These are phyloP conservation scores for Hirtodrosophila duncani DNA, from an alignment of 2,888 invertebrate species.

Conservation along the genomic window DNA sequence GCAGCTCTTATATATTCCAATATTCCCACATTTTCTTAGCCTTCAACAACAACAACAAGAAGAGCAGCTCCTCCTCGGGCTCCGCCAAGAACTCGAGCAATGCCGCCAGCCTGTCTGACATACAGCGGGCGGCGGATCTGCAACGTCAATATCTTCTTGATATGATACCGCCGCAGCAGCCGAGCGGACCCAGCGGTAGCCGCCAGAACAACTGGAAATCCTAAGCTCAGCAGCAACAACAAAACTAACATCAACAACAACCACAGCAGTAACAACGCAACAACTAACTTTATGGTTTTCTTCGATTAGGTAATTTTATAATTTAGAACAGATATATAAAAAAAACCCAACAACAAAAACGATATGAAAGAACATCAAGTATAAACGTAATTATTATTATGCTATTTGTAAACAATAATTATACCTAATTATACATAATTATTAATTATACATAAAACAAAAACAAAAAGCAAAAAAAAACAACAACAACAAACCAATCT, in stretches of 20 bases:
- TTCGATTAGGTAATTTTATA: conserved; percentile 67
- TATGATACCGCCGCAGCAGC: conserved; percentile 88
- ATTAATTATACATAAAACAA: conserved; percentile 42
- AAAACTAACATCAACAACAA: conserved; percentile 1
- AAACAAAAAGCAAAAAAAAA: conserved; percentile 13
- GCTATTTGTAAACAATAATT: conserved; percentile 68
- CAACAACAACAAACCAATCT: conserved; percentile 23
- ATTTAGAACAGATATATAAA: conserved; percentile 38
- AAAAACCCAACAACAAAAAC: conserved; percentile 3
- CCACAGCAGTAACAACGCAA: conserved; percentile 4
- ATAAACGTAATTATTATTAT: conserved; percentile 61
- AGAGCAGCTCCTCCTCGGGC: conserved; percentile 71
- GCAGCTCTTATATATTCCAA: not conserved
- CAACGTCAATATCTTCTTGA: conserved; percentile 97
- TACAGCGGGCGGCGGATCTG: conserved; percentile 91
- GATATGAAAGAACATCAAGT: conserved; percentile 35
- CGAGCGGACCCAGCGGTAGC: conserved; percentile 76
- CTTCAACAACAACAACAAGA: conserved; percentile 71
- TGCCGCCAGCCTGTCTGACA: conserved; percentile 82
- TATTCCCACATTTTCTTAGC: conserved; percentile 29
- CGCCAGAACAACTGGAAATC: conserved; percentile 79
- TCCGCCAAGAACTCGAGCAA: conserved; percentile 72
- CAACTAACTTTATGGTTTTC: conserved; percentile 52
- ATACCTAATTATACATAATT: conserved; percentile 52
- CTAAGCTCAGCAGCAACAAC: conserved; percentile 39